A percentile compares a stretch with the other conserved stretches of the same genome.
Evolutionary conservation across 2,797 vertebrate species (phyloP).

Genomic region (Harpagifer antarcticus): DNA sequence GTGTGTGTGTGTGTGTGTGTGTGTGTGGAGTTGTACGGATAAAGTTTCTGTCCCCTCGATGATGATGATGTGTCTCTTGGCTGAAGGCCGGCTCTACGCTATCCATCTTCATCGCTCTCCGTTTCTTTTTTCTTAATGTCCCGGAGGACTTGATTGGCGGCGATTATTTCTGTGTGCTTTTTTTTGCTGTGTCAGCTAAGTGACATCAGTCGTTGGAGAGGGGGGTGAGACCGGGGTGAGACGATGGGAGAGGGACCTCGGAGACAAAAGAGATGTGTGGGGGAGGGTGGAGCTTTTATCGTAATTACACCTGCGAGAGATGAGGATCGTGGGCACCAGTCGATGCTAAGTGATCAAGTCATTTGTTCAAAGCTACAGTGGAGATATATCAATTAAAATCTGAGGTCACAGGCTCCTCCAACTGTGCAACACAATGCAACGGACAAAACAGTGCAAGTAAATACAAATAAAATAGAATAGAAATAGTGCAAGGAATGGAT

Average conservation of each 20-base stretch:
- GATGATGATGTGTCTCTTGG: slow-evolving; percentile 73
- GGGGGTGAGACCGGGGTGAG: slow-evolving; percentile 14
- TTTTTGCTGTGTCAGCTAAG: slow-evolving; percentile 79
- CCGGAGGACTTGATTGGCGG: slow-evolving; percentile 61
- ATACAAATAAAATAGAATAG: no score
- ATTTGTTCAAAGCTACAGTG: no score
- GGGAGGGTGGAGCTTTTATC: slow-evolving; percentile 75
- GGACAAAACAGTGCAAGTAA: no score
- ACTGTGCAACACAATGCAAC: no score
- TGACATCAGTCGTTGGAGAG: slow-evolving; percentile 77
- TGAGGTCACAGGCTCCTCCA: no score
- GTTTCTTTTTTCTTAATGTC: slow-evolving; percentile 53
- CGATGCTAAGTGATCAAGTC: slow-evolving; percentile 54
- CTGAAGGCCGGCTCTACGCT: slow-evolving; percentile 37
- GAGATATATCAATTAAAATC: no score
- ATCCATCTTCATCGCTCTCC: slow-evolving; percentile 48
- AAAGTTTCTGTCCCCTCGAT: slow-evolving; percentile 50
- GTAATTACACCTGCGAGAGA: slow-evolving; percentile 72
- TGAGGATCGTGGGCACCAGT: slow-evolving; percentile 21
- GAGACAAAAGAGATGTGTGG: slow-evolving; percentile 55
- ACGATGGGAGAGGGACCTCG: slow-evolving; percentile 27
- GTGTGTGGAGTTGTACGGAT: slow-evolving; percentile 10
- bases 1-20: slow-evolving; percentile 19
- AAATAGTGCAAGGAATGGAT: no score
- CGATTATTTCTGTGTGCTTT: slow-evolving; percentile 48